Percentiles rank a stretch among this genome's conserved stretches.
phyloP scores from a whole-genome alignment of 2,888 invertebrate genomes.

The Pachliopta kotzebuea region DNA sequence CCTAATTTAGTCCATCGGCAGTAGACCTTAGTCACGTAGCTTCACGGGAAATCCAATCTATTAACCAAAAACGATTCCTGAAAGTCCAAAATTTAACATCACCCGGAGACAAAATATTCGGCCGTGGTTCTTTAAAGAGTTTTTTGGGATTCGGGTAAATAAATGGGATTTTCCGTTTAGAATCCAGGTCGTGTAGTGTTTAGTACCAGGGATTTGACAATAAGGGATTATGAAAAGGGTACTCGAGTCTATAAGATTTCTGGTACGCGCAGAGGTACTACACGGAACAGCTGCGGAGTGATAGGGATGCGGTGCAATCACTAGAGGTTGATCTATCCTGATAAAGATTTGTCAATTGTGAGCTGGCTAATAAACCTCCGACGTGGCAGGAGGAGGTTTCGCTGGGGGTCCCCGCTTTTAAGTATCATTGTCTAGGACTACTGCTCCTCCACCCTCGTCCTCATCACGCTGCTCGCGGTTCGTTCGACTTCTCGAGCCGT shows the following conservation, averaged over 20 bases:
- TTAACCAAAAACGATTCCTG: neutral
- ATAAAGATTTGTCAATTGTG: too few relatives aligned
- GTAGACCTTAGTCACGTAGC: conserved; percentile 48
- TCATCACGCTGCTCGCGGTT: conserved; percentile 25
- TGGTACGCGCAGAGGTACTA: neutral
- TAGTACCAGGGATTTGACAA: conserved; percentile 60
- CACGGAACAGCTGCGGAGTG: neutral
- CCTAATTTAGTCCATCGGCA: conserved; percentile 45
- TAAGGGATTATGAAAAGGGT: conserved; percentile 40
- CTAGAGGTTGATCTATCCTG: neutral
- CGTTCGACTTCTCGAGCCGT: neutral
- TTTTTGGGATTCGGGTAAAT: neutral
- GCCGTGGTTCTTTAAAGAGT: too few relatives aligned
- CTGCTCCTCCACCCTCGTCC: conserved; percentile 40
- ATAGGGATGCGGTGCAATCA: neutral
- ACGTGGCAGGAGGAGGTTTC: too few relatives aligned
- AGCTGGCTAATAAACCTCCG: too few relatives aligned
- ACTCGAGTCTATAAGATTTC: conserved; percentile 9
- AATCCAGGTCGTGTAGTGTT: conserved; percentile 32
- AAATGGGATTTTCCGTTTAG: conserved; percentile 20
- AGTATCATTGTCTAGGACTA: conserved; percentile 35
- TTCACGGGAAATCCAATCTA: conserved; percentile 21
- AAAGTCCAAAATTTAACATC: too few relatives aligned
- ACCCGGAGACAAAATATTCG: too few relatives aligned
- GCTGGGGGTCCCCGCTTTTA: too few relatives aligned